These are phyloP conservation scores for Omphaloscelis lunosa DNA, from an alignment of 2,888 invertebrate genomes.

Conservation along the genomic window DNA sequence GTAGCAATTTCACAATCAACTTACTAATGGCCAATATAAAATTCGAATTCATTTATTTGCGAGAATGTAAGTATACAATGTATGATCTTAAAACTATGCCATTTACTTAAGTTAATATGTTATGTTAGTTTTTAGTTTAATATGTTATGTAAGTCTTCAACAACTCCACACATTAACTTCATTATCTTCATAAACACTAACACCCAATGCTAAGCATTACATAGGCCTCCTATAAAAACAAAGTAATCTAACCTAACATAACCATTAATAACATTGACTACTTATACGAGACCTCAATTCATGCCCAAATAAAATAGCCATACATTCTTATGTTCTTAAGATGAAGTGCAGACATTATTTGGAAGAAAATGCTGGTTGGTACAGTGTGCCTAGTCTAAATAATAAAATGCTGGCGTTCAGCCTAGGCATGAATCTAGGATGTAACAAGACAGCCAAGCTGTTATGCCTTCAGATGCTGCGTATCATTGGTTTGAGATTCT, in stretches of 20 bases:
- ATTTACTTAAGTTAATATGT: no score
- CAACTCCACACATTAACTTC: no score
- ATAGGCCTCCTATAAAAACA: background rate
- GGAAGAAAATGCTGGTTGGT: slow-evolving; percentile 66
- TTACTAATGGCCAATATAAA: background rate
- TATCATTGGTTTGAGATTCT: slow-evolving; percentile 43
- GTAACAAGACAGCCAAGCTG: slow-evolving; percentile 74
- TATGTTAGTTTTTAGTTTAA: no score
- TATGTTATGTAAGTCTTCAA: no score
- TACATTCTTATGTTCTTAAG: slow-evolving; percentile 63
- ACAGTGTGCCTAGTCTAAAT: slow-evolving; percentile 78
- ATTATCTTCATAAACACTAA: no score
- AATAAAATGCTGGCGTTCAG: slow-evolving; percentile 80
- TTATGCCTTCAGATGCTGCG: slow-evolving; percentile 54
- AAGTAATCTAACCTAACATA: background rate
- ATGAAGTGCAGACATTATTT: slow-evolving; percentile 74
- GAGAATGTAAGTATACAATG: no score
- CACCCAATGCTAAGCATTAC: no score
- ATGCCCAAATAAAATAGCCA: slow-evolving; percentile 32
- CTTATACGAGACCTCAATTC: slow-evolving; percentile 25
- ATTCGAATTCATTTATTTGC: no score
- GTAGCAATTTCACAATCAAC: background rate
- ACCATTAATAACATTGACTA: slow-evolving; percentile 29
- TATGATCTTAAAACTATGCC: no score
- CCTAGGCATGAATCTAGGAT: slow-evolving; percentile 74